Base-by-base conservation (phyloP, 2,888 invertebrate genomes). In the Lithosia quadra region DNA sequence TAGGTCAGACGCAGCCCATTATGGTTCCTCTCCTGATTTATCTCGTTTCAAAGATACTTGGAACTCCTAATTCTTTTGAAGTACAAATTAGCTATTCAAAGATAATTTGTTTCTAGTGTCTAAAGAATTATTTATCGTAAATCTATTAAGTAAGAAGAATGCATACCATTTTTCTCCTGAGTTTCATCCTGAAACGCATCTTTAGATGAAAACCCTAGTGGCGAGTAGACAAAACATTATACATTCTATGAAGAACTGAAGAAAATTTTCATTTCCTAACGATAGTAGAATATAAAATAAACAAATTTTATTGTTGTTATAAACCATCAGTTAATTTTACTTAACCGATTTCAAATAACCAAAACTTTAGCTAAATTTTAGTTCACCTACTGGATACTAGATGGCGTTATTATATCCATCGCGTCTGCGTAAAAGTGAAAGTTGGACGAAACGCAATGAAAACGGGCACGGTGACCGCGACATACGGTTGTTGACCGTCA, bases 401-500 rank as follows among this genome's bases (percentile, higher is more conserved):
- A 77, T 83, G 78, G 67, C 80, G 71, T 62, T 73, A 58, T 2
- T 22, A 43, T 43, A 18, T 21, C 34, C n/a, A 22, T 10, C 59
- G n/a, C n/a, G 22, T 49, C 65, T 69, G 63, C 67, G 67, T 75
- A 82, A 85, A 90, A 92, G 92, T 92, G 92, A 92, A 93, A 92
- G 92, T 89, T 79, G 71, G 79, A 76, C 78, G 79, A 76, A 83
- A 77, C 76, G 80, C 78, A 70, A 83, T 81, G 82, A 86, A 86
- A 89, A 86, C 83, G 83, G 81, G 86, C 84, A 86, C 88, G 85
- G 82, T 88, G 90, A 90, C 91, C 91, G 88, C 89, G 85, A 87
- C 83, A 85, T 59, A 78, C 89, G 93, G 94, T 92, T 93, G 92
- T 92, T 93, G 94, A 93, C 94, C 93, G 92, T 89, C 93, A 92